Base-by-base conservation (phyloP, 2,888 invertebrate species). In the Drosophila mercatorum region DNA sequence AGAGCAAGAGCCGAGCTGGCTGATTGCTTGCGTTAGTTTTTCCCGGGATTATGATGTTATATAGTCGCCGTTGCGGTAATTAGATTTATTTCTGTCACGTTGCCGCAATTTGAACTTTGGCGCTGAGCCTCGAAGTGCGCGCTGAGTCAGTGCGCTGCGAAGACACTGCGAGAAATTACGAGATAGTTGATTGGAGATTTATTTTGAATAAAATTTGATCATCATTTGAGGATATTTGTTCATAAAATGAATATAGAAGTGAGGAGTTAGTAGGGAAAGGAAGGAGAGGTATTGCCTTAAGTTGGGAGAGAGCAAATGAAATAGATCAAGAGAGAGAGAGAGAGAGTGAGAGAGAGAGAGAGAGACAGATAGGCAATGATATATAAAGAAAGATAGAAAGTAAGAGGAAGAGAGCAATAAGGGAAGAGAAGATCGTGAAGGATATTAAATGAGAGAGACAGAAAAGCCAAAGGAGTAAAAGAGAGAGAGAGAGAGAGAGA, bases 51-150 rank as follows among this genome's bases (percentile, higher is more conserved):
- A 84, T 84, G 87, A 83, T 78, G 85, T 74, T 64, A 51, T 58
- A 31, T 49, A 53, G 53, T 31, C 56, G 51, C 64, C 51, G 53
- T 59, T 51, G 36, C 34, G 40, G 66, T 68, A 80, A 86, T 81
- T 80, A 68, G 74, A 69, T 75, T 81, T 84, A 84, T 84, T 87
- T 84, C 73, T 72, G 83, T 81, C 62, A 58, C 57, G 55, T 55
- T 67, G 63, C 60, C 66, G 73, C 79, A 71, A 72, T 79, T 81
- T 74, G 75, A 78, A 81, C 75, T 80, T 83, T 86, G 67, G 51
- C 47, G 53, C 51, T 57, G 68, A 51, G 57, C 53, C 62, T 66
- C 60, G 68, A 72, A 72, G 60, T 68, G 62, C 60, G 43, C 47
- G 61, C 59, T 81, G 79, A 79, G 63, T 83, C 73, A 72, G 68